phyloP scores from a whole-genome alignment of 2,888 invertebrate genomes.

The Volucella bombylans region DNA sequence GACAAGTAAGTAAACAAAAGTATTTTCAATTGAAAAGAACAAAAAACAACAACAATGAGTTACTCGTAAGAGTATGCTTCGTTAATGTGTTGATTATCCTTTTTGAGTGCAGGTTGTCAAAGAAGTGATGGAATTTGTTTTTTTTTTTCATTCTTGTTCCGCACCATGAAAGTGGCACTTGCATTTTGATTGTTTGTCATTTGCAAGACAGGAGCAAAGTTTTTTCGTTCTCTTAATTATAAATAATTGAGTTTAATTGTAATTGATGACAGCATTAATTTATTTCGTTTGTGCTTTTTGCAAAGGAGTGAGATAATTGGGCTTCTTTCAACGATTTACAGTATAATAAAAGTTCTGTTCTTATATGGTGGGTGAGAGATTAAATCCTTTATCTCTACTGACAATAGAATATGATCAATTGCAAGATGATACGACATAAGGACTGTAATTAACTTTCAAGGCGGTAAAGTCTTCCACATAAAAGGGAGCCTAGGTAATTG shows the following conservation, averaged over 20 bases:
- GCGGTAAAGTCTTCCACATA: too few species aligned
- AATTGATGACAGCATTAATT: constrained; percentile 56
- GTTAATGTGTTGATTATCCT: constrained; percentile 7
- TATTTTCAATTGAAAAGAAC: background rate
- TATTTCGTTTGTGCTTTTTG: background rate
- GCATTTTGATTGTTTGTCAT: constrained; percentile 55
- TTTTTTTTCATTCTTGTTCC: too few species aligned
- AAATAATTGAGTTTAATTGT: constrained; percentile 66
- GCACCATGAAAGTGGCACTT: constrained; percentile 11
- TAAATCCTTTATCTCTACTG: too few species aligned
- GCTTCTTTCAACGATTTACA: too few species aligned
- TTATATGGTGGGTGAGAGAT: too few species aligned
- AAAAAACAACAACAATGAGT: too few species aligned
- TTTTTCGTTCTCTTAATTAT: constrained; percentile 46
- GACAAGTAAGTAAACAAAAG: constrained; percentile 87
- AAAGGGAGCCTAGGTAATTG: too few species aligned
- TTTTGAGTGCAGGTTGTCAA: background rate
- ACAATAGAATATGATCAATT: too few species aligned
- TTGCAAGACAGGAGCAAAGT: background rate
- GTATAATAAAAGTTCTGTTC: too few species aligned
- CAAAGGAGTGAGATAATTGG: background rate
- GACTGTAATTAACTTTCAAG: too few species aligned
- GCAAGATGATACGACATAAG: too few species aligned
- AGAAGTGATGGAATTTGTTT: too few species aligned
- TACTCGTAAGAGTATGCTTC: background rate